Percentiles rank a stretch among this genome's conserved stretches.
These are phyloP conservation scores for Amorpha juglandis DNA, from an alignment of 2,888 invertebrate species.

Conservation along the genomic window DNA sequence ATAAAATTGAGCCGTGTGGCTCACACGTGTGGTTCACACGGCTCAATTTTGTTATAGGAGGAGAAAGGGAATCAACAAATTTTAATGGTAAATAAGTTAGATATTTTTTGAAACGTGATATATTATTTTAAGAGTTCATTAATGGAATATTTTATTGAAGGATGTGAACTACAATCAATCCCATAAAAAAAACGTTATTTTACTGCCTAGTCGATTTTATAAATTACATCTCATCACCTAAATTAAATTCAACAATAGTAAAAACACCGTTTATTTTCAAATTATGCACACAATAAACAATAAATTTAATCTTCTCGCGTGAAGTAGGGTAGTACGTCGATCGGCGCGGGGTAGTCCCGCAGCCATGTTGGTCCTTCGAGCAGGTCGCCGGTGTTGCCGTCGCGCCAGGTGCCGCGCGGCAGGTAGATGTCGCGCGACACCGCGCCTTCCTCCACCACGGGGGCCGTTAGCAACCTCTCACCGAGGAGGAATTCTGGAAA, in stretches of 20 bases:
- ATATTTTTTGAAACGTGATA: no score
- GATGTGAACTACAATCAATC: no score
- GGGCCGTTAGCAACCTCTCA: constrained; percentile 87
- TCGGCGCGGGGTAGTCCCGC: constrained; percentile 84
- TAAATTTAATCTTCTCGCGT: constrained; percentile 50
- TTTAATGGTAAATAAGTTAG: no score
- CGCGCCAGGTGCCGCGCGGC: constrained; percentile 88
- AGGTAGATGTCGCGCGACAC: constrained; percentile 87
- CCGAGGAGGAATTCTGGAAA: constrained; percentile 89
- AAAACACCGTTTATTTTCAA: constrained; percentile 11
- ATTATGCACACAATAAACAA: constrained; percentile 9
- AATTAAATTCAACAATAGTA: constrained; percentile 8
- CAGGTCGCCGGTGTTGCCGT: constrained; percentile 65
- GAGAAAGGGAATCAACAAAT: no score
- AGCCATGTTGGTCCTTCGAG: constrained; percentile 84
- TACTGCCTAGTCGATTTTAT: no score
- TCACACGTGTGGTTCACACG: no score
- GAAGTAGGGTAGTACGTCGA: constrained; percentile 87
- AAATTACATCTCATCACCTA: no score
- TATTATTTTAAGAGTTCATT: no score
- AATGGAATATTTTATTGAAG: no score
- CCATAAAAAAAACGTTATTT: no score
- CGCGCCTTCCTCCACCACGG: constrained; percentile 86
- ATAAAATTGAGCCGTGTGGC: no score
- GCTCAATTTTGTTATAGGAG: no score